These are phyloP conservation scores for Apamea crenata DNA, from an alignment of 2,888 invertebrate species.

Conservation along the genomic window DNA sequence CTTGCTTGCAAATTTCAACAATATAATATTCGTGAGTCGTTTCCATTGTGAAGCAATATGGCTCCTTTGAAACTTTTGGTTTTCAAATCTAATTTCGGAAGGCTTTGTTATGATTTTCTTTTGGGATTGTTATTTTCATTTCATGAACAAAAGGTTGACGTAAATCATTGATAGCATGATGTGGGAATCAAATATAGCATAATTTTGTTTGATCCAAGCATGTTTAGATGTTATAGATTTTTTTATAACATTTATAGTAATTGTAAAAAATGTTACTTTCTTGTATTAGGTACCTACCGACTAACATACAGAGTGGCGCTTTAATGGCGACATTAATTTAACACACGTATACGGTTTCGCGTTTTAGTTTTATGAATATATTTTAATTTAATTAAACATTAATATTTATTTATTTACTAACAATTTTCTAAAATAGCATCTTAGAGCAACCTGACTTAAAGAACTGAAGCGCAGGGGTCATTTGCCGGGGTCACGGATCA, in stretches of 20 bases:
- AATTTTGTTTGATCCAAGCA: not conserved
- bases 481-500: too few species aligned
- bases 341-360: too few species aligned
- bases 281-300: not conserved
- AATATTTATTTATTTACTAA: too few species aligned
- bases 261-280: not conserved
- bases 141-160: not conserved
- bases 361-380: too few species aligned
- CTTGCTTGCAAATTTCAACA: slow-evolving; percentile 28
- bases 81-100: slow-evolving; percentile 31
- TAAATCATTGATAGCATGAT: not conserved
- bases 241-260: too few species aligned
- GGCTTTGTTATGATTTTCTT: not conserved
- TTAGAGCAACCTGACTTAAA: too few species aligned
- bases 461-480: too few species aligned
- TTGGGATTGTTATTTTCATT: not conserved
- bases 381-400: too few species aligned
- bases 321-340: too few species aligned
- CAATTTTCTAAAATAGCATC: too few species aligned
- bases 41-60: slow-evolving; percentile 30
- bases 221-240: not conserved
- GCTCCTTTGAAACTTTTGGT: slow-evolving; percentile 28
- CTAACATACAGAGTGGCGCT: too few species aligned
- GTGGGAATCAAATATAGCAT: not conserved
- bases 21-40: slow-evolving; percentile 22